Evolutionary conservation across 2,888 invertebrate genomes (phyloP).

Genomic region (Philopedon plagiatum): DNA sequence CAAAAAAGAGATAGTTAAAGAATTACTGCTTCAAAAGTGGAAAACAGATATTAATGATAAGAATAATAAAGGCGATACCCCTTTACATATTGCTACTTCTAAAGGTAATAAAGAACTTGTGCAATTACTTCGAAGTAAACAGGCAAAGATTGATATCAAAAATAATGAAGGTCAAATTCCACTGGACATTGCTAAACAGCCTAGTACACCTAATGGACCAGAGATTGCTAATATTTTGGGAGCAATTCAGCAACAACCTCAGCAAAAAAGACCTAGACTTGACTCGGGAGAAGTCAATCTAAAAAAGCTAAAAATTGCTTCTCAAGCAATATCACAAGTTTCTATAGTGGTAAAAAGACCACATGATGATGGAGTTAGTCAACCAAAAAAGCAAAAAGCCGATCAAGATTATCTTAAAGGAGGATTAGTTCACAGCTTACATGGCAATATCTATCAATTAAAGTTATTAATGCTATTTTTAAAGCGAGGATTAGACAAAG

Average conservation of each 20-base stretch:
- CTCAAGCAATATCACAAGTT: background rate
- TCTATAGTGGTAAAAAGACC: background rate
- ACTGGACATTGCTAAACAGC: no score
- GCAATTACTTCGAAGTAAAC: background rate
- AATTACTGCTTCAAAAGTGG: background rate
- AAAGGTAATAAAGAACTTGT: background rate
- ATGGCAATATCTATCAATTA: slow-evolving; percentile 5
- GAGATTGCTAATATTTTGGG: no score
- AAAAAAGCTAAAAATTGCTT: background rate
- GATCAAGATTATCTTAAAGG: no score
- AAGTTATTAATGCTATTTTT: slow-evolving; percentile 23
- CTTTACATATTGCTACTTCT: background rate
- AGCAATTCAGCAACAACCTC: no score
- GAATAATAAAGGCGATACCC: background rate
- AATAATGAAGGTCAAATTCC: no score
- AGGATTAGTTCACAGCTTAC: no score
- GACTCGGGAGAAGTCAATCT: background rate
- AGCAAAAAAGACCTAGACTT: no score
- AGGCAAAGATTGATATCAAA: background rate
- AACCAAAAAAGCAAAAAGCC: no score
- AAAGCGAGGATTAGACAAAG: background rate
- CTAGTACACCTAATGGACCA: no score
- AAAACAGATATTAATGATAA: background rate
- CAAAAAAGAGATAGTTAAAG: background rate
- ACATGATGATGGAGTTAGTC: no score